Evolutionary conservation across 2,888 invertebrate genomes (phyloP), one percentile per base, ranked within the genome.

Genomic region (Proisotoma minuta): DNA sequence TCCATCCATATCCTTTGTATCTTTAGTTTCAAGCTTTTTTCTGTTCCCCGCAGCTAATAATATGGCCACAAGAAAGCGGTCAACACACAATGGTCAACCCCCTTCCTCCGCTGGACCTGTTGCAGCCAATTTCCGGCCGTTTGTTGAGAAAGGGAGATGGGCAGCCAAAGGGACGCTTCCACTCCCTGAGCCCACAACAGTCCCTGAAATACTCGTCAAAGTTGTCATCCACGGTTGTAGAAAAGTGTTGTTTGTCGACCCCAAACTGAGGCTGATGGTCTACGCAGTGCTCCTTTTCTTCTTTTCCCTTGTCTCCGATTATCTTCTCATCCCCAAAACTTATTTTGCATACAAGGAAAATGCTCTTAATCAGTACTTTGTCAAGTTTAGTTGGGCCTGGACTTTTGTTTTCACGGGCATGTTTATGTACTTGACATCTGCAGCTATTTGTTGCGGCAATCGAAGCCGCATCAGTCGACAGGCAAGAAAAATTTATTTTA

Each of bases 331-430:
- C 77, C 91, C 94, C 0, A 89, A 87, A 76, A 84, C 87, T 2
- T 95, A 93, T 76, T 88, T 97, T 75, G 85, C 95, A n/a, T 83
- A 91, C 76, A 95, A 94, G 73, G 88, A 89, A 76, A 98, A 96
- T 77, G 76, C 94, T 54, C 85, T 98, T 57, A 99, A 99, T 79
- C 84, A 85, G 73, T 92, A 89, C 78, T 97, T 98, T 77, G 95
- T 97, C 0, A 97, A 97, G 80, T 85, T 93, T 76, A 95, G 96
- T 60, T 99, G 98, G 97, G 94, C 90, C 70, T 99, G 98, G 98
- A 92, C 97, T 51, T 79, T 95, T 66, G 79, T 87, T 47, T 78
- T 91, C 48, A 82, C 89, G 12, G 81, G 87, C 28, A 88, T 90
- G 0, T 97, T 92, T 79, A 82, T 93, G 43, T 81, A 85, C 23